These are phyloP conservation scores for Lithobius niger DNA, from an alignment of 1,140 invertebrate genomes.

Conservation along the genomic window DNA sequence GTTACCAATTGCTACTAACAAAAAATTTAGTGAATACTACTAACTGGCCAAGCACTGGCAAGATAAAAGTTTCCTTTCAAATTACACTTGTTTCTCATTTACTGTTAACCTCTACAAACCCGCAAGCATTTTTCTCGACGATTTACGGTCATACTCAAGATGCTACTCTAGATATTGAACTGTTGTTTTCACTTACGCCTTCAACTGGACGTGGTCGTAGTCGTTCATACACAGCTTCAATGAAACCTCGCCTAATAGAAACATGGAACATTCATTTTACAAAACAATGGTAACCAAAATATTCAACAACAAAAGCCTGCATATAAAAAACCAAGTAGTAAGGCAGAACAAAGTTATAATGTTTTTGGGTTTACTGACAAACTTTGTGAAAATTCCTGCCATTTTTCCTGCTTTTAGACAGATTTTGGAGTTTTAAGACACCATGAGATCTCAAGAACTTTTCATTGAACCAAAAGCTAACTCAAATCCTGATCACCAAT, in stretches of 20 bases:
- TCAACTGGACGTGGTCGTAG: constrained; percentile 45
- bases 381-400: neutral
- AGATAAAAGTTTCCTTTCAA: no score
- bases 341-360: constrained; percentile 13
- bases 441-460: neutral
- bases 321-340: constrained; percentile 11
- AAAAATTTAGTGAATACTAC: no score
- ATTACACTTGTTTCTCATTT: no score
- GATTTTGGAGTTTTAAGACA: neutral
- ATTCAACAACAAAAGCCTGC: neutral
- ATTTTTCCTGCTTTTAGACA: neutral
- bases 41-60: no score
- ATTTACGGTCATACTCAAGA: no score
- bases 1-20: no score
- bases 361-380: neutral
- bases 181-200: constrained; percentile 41
- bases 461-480: neutral
- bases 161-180: no score
- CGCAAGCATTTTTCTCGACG: no score
- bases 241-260: constrained; percentile 42
- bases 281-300: constrained; percentile 1
- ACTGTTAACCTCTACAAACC: no score
- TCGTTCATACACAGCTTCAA: constrained; percentile 46
- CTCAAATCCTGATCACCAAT: neutral
- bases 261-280: constrained; percentile 21